Evolutionary conservation across 2,888 invertebrate genomes (phyloP), one percentile per base, ranked within the genome.

Genomic region (Drosophila setosimentum): DNA sequence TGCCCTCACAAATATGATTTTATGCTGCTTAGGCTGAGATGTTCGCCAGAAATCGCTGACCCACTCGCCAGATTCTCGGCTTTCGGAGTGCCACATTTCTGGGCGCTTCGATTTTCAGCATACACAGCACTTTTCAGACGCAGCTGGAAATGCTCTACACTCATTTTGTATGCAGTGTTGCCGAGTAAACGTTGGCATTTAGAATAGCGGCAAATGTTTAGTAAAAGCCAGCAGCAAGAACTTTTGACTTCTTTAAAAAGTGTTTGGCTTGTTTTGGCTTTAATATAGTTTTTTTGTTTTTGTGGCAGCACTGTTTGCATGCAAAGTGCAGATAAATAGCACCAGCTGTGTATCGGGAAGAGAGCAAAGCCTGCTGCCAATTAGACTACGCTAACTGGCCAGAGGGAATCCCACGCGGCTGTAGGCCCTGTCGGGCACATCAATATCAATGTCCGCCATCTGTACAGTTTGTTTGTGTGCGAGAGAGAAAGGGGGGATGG

Each of bases 361-460:
- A 35, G 30, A 59, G 60, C 24, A 16, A 24, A 16, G 24, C 45
- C 45, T 45, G 45, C 16, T 45, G 45, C 58, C 78, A 78, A 78
- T 78, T 78, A 75, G 70, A 71, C 49, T 48, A 18, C 51, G 49
- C 71, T 70, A 78, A 78, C 68, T 62, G 65, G 42, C 55, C 61
- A 61, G 40, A 53, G 40, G 29, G 64, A 65, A 65, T 71, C 78
- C 75, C 75, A 78, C 71, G 75, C 78, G 62, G 66, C 58, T 66
- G 57, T 55, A 40, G 42, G 24, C n/a, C 24, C 62, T 54, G 35
- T 71, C 33, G 58, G 50, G 33, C 65, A 59, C 77, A 76, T 76
- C 78, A 74, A 69, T 78, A 78, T 78, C 78, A 75, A 74, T 70
- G 75, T 62, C 75, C 75, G 37, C 70, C 78, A 78, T 60, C 70